Percentiles rank a stretch among this genome's conserved stretches.
Conservation (phyloP, 2,888 invertebrate genomes). For the Dasypolia templi region DNA sequence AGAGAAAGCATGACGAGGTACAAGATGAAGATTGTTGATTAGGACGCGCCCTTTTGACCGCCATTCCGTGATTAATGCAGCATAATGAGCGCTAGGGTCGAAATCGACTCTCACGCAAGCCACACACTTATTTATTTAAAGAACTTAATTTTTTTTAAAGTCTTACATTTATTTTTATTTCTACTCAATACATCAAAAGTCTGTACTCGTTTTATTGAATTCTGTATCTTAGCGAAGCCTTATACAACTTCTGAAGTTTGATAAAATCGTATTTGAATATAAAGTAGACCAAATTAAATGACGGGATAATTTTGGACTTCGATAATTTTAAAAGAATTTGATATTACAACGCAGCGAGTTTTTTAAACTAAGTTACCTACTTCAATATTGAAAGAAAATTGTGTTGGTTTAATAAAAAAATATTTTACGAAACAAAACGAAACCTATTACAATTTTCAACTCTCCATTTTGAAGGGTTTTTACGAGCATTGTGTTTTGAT, state of each 20-base stretch:
- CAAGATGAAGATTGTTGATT: slow-evolving; percentile 62
- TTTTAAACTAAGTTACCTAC: slow-evolving; percentile 46
- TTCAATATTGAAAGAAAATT: slow-evolving; percentile 34
- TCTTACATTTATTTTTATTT: slow-evolving; percentile 27
- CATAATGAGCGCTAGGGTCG: slow-evolving; percentile 61
- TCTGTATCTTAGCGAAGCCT: slow-evolving; percentile 33
- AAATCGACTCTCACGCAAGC: slow-evolving; percentile 52
- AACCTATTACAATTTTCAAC: background rate
- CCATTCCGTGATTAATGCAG: slow-evolving; percentile 63
- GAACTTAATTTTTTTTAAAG: too few species aligned
- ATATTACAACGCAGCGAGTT: slow-evolving; percentile 44
- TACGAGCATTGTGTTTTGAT: background rate
- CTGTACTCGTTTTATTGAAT: slow-evolving; percentile 37
- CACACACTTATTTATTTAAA: slow-evolving; percentile 49
- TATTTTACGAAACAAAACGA: background rate
- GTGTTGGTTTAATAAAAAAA: slow-evolving; percentile 4
- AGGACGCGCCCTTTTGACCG: slow-evolving; percentile 63
- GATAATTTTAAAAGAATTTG: slow-evolving; percentile 47
- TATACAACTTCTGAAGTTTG: slow-evolving; percentile 55
- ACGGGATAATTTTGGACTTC: slow-evolving; percentile 42
- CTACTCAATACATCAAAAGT: slow-evolving; percentile 38
- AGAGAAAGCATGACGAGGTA: slow-evolving; percentile 53
- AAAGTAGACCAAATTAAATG: slow-evolving; percentile 60
- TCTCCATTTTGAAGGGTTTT: background rate
- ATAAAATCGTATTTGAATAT: slow-evolving; percentile 60